These are phyloP conservation scores for Barnardius zonarius DNA, from an alignment of 2,113 vertebrate species.

Conservation along the genomic window DNA sequence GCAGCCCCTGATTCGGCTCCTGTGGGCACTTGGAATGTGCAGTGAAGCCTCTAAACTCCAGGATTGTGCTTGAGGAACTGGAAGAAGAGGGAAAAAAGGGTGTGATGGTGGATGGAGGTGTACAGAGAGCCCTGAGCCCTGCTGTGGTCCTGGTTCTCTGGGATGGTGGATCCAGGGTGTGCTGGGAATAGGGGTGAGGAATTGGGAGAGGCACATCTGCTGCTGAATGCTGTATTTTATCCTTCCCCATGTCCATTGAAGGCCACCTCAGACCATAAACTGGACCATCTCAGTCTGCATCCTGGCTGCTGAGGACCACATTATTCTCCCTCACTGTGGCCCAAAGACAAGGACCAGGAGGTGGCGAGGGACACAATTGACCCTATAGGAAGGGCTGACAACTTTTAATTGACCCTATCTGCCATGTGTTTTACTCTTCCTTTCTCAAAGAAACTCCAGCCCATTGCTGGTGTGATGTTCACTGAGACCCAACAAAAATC, in stretches of 20 bases:
- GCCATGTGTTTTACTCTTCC: not conserved
- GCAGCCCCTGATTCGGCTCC: not conserved
- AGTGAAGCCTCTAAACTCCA: not conserved
- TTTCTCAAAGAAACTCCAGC: not conserved
- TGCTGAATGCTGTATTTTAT: not conserved
- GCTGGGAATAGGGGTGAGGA: not conserved
- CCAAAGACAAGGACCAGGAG: not conserved
- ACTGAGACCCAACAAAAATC: not conserved
- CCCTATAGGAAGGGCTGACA: not conserved
- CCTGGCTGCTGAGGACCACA: not conserved
- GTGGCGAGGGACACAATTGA: not conserved
- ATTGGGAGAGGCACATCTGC: not conserved
- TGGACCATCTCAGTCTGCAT: not conserved
- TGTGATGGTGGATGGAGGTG: not conserved
- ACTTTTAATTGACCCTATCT: not conserved
- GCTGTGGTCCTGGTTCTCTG: not conserved
- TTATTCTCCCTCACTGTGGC: not conserved
- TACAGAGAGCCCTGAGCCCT: not conserved
- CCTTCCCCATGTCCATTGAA: not conserved
- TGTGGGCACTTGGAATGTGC: not conserved
- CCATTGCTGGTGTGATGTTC: not conserved
- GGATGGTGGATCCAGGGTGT: accelerated
- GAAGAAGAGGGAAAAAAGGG: accelerated
- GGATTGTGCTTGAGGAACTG: not conserved
- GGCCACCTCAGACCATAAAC: not conserved